phyloP scores from a whole-genome alignment of 2,888 invertebrate genomes.

The Oxystoma pomonae region DNA sequence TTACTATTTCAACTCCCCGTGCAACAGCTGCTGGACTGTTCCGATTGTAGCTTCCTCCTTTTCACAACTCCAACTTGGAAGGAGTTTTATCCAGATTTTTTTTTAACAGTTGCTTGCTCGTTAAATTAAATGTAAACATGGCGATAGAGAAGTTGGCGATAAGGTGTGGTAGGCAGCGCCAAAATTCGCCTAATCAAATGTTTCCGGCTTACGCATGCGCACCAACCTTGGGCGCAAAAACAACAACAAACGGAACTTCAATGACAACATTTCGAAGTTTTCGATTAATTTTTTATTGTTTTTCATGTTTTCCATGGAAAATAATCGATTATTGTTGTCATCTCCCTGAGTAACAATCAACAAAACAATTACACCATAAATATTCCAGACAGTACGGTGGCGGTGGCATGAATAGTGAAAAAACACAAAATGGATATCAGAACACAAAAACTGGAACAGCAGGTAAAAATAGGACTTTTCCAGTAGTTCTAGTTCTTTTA shows the following conservation, averaged over 20 bases:
- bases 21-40: no score
- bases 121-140: no score
- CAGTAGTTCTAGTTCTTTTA: neutral
- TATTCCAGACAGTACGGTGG: slow-evolving; percentile 24
- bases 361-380: slow-evolving; percentile 26
- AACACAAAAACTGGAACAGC: slow-evolving; percentile 84
- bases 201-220: no score
- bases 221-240: neutral
- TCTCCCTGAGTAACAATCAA: slow-evolving; percentile 35
- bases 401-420: slow-evolving; percentile 26
- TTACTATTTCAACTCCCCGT: no score
- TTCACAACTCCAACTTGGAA: no score
- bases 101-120: no score
- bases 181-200: no score
- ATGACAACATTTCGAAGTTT: neutral
- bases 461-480: slow-evolving; percentile 56
- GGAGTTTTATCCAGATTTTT: no score
- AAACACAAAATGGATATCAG: slow-evolving; percentile 48
- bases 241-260: neutral
- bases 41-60: no score
- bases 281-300: neutral
- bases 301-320: neutral
- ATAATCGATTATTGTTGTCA: slow-evolving; percentile 10
- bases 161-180: no score
- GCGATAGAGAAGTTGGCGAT: no score